These are phyloP conservation scores for Elephas maximus DNA, from an alignment of 2,113 vertebrate species.

Conservation along the genomic window DNA sequence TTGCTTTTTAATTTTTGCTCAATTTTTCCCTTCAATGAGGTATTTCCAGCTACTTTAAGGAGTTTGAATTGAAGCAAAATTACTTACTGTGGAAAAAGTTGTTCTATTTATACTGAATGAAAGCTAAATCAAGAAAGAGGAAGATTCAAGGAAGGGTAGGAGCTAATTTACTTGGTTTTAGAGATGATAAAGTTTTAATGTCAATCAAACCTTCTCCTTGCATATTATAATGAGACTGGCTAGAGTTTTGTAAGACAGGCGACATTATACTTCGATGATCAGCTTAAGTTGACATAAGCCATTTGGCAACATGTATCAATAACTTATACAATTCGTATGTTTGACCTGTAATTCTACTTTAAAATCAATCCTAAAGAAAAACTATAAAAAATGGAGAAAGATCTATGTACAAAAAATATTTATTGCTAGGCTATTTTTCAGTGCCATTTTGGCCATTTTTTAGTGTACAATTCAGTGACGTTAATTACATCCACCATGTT, in stretches of 20 bases:
- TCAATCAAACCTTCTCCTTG: neutral
- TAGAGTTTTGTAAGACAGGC: neutral
- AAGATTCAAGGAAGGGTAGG: neutral
- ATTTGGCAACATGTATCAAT: neutral
- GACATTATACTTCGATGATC: neutral
- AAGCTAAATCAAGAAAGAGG: neutral
- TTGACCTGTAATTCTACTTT: neutral
- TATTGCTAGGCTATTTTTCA: neutral
- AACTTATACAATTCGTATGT: neutral
- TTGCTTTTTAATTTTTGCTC: neutral
- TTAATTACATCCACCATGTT: too few species aligned
- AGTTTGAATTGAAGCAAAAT: conserved; percentile 32
- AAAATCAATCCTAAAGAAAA: neutral
- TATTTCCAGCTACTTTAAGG: neutral
- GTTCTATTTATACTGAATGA: conserved; percentile 12
- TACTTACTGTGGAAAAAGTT: neutral
- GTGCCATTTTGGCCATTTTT: too few species aligned
- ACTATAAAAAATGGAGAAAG: neutral
- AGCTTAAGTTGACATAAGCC: neutral
- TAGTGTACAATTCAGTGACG: too few species aligned
- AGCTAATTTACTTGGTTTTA: neutral
- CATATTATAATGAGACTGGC: neutral
- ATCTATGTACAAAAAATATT: neutral
- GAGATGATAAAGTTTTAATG: neutral
- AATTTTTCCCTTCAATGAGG: neutral